These are phyloP conservation scores for Protobothrops flavoviridis DNA, from an alignment of 2,113 vertebrate species.

Conservation along the genomic window DNA sequence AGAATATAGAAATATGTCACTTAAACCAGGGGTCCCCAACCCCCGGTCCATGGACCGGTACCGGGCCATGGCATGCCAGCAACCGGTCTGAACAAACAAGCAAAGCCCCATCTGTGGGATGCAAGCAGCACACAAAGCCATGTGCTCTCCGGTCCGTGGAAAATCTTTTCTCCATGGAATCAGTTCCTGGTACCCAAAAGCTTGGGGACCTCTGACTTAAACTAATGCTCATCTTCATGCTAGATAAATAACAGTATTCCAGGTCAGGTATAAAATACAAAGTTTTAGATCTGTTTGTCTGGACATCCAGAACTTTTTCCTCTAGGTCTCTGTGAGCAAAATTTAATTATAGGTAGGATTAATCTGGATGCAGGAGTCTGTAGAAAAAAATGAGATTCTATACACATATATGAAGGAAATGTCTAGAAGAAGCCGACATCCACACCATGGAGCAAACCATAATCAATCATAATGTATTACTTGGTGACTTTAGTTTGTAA, in stretches of 20 bases:
- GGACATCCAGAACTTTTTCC: background rate
- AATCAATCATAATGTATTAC: background rate
- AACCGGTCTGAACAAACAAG: too few relatives aligned
- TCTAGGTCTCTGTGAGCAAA: background rate
- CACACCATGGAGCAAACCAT: background rate
- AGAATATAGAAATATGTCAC: background rate
- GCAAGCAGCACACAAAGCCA: too few relatives aligned
- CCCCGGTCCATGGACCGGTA: too few relatives aligned
- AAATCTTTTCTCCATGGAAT: too few relatives aligned
- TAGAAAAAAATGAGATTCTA: background rate
- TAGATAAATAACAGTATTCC: background rate
- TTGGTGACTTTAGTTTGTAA: background rate
- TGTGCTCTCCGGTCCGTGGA: too few relatives aligned
- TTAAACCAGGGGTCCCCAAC: too few relatives aligned
- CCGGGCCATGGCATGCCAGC: too few relatives aligned
- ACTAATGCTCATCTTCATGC: background rate
- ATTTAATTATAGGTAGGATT: background rate
- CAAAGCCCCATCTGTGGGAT: too few relatives aligned
- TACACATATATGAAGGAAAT: background rate
- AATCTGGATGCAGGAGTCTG: background rate
- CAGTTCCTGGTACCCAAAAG: too few relatives aligned
- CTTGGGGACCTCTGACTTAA: background rate
- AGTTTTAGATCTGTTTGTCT: background rate
- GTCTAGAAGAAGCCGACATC: background rate
- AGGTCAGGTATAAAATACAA: background rate